Evolutionary conservation across 2,113 vertebrate genomes (phyloP), one percentile per base, ranked within the genome.

Genomic region (Heteronetta atricapilla): DNA sequence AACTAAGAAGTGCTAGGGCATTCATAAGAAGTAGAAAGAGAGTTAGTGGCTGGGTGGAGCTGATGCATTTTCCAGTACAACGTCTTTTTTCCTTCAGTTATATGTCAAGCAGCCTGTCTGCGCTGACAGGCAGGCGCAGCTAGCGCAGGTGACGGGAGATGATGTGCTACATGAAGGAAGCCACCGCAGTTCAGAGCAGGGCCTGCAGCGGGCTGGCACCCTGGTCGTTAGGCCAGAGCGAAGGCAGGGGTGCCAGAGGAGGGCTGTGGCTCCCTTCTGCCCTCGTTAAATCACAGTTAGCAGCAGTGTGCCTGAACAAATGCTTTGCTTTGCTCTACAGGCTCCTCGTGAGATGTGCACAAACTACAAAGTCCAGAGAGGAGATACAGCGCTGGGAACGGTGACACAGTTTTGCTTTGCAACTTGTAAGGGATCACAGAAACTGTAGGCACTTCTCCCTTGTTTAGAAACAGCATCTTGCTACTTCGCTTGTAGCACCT

Each of bases 241-340:
- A 69, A 94, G 78, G 72, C 80, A 56, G 22, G 11, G 56, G 46
- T 22, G 46, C 66, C 84, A 68, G 15, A 44, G 4, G 48, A 59
- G 21, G 58, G 82, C 5, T 0, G 48, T 9, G 53, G 77, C 78
- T 0, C 2, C 78, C 89, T 52, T 12, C 73, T 86, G 82, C 79
- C 82, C 90, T 83, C 63, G 46, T 90, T 90, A 91, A 86, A 88
- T 88, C 68, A 75, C 22, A 87, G 68, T 36, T 23, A 92, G 76
- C 50, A 80, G 75, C 62, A 80, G 72, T 17, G 0, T 0, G 4
- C 38, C 79, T 19, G 0, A 88, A 42, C 64, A 90, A 92, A 86
- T 22, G 83, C 46, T 70, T 29, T 34, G 31, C 86, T 93, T 70
- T 38, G 86, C 34, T 86, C 72, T n/a, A 17, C 69, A 72, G 56